Conservation (phyloP, 2,888 invertebrate genomes). For the Synergus laeviventris region DNA sequence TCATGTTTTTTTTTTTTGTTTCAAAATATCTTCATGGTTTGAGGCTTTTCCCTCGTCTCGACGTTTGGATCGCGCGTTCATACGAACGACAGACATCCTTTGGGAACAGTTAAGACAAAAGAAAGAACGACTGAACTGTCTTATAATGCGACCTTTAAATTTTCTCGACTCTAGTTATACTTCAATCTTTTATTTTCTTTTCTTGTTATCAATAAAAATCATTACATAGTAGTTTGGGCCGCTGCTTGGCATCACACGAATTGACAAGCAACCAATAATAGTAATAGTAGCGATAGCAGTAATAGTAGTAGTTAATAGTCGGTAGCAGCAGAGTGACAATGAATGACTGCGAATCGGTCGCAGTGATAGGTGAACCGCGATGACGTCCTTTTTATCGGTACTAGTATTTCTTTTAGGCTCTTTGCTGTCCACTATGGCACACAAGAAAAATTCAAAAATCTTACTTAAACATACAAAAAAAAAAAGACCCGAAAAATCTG, state of each 20-base stretch:
- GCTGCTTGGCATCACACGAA: constrained; percentile 62
- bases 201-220: constrained; percentile 72
- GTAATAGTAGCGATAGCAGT: constrained; percentile 57
- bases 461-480: background rate
- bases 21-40: background rate
- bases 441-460: background rate
- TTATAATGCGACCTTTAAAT: constrained; percentile 37
- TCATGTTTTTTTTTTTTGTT: background rate
- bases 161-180: constrained; percentile 62
- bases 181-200: constrained; percentile 69
- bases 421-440: constrained; percentile 23
- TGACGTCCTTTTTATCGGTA: constrained; percentile 5
- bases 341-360: constrained; percentile 41
- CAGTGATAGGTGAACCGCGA: constrained; percentile 30
- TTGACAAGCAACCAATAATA: constrained; percentile 64
- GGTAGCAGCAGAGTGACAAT: constrained; percentile 53
- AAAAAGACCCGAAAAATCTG: constrained; percentile 23
- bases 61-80: constrained; percentile 26
- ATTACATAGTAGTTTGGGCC: constrained; percentile 72
- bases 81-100: constrained; percentile 34
- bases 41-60: constrained; percentile 31
- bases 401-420: constrained; percentile 7
- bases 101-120: constrained; percentile 42
- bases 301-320: constrained; percentile 46
- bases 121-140: constrained; percentile 47